A percentile compares a stretch with the other conserved stretches of the same genome.
Evolutionary conservation across 2,797 vertebrate species (phyloP).

Genomic region (Epinephelus awoara): DNA sequence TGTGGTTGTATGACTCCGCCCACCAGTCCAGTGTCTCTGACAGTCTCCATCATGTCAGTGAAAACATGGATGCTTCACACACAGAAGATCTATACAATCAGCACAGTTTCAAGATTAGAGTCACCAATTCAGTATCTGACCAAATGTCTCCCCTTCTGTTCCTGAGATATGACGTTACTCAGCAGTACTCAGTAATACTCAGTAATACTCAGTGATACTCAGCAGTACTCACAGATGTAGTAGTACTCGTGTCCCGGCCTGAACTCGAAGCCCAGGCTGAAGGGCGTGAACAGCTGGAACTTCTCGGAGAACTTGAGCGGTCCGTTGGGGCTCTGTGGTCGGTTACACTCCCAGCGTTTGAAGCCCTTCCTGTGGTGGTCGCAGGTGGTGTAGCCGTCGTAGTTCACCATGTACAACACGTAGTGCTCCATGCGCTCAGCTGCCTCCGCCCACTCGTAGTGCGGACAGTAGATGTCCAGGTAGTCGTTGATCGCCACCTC

Average conservation of each 20-base stretch:
- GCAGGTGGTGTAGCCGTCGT: slow-evolving; percentile 92
- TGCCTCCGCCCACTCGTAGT: slow-evolving; percentile 89
- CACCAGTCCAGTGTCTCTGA: no score
- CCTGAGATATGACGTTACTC: neutral
- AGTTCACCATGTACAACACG: slow-evolving; percentile 96
- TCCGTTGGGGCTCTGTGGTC: slow-evolving; percentile 90
- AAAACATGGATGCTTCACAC: no score
- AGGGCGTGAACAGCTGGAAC: slow-evolving; percentile 98
- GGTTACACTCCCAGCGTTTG: slow-evolving; percentile 98
- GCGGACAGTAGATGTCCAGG: slow-evolving; percentile 97
- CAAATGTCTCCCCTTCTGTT: no score
- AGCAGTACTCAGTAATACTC: neutral
- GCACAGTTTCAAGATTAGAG: no score
- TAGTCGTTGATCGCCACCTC: slow-evolving; percentile 98
- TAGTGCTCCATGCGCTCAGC: slow-evolving; percentile 91
- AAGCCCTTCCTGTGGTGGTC: slow-evolving; percentile 93
- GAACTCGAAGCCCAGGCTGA: slow-evolving; percentile 97
- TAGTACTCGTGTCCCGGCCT: slow-evolving; percentile 96
- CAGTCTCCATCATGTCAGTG: no score
- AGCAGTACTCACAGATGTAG: slow-evolving; percentile 93
- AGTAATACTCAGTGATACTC: neutral
- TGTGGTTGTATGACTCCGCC: no score
- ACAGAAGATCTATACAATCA: no score
- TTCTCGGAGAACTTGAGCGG: slow-evolving; percentile 97
- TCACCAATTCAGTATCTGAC: no score